Base-by-base conservation (phyloP, 2,888 invertebrate species). In the Lymantria monacha region DNA sequence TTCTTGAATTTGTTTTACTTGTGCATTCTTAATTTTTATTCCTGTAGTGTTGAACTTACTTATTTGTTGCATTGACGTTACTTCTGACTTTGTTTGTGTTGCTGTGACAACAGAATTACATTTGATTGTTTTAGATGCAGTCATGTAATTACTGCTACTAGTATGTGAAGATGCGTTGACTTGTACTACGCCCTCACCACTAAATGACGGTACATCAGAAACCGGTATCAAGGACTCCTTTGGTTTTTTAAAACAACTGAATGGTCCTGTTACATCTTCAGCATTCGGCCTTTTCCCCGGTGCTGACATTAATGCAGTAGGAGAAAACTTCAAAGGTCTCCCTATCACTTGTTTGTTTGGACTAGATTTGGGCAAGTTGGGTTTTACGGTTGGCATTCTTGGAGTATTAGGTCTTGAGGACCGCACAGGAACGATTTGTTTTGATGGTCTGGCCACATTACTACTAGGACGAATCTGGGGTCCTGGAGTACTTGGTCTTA, bases 161-260 rank as follows among this genome's bases (percentile, higher is more conserved):
- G 72, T 73, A 42, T 85, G 82, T 14, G 83, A 72, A 0, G 79
- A 71, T 9, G 83, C 70, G 7, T 77, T 69, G 47, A 74, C 80
- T 37, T 86, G 77, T 10, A 76, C 61, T 2, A 67, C 52, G 1
- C 71, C 57, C 15, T 76, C 74, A 41, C 69, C 73, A 14, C 52
- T 61, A 36, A 72, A 69, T 12, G 54, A 49, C 1, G 76, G 61
- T 44, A 80, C 57, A 51, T 85, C 86, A 37, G 78, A 63, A 30
- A 67, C 73, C 5, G 83, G 78, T 48, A 82, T 76, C 5, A 84
- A 66, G 8, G 84, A 81, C 57, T 89, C 87, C 61, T 87, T 89
- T 11, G 85, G 80, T 62, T 85, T 89, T 64, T 90, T 91, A 57
- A 89, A 87, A 68, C 84, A 85, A 69, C 83, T 84, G 46, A 87